Conservation (phyloP, 2,797 vertebrate species). For the Peromyscus melanophrys region DNA sequence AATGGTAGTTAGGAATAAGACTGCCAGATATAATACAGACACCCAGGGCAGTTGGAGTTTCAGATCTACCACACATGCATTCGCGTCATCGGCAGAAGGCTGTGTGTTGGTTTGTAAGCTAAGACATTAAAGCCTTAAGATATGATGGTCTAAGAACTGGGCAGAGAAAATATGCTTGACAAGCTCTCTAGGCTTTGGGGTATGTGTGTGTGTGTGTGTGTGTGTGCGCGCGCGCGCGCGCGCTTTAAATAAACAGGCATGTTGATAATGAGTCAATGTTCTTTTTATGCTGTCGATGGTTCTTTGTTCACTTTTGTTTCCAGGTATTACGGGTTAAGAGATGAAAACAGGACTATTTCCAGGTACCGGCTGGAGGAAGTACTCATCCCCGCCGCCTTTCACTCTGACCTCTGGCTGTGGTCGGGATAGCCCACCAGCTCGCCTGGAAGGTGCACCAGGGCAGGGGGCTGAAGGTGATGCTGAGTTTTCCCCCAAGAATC, state of each 20-base stretch:
- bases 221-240: no score
- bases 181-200: not conserved
- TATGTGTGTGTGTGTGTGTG: no score
- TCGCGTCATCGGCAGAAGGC: not conserved
- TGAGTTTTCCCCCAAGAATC: not conserved
- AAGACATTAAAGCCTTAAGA: not conserved
- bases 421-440: not conserved
- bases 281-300: not conserved
- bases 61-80: not conserved
- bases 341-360: not conserved
- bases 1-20: not conserved
- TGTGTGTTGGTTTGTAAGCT: not conserved
- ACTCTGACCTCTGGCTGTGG: not conserved
- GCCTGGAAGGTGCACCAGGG: not conserved
- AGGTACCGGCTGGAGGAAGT: not conserved
- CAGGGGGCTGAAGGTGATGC: no score
- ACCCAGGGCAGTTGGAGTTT: constrained; percentile 11
- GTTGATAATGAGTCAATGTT: constrained; percentile 5
- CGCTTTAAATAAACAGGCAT: not conserved
- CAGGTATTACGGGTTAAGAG: not conserved
- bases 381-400: not conserved
- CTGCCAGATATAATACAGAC: not conserved
- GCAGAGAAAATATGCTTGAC: constrained; percentile 5
- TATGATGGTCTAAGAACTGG: not conserved
- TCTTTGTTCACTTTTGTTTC: not conserved